Evolutionary conservation across 2,113 vertebrate genomes (phyloP), one percentile per base, ranked within the genome.

Genomic region (Thunnus maccoyii): DNA sequence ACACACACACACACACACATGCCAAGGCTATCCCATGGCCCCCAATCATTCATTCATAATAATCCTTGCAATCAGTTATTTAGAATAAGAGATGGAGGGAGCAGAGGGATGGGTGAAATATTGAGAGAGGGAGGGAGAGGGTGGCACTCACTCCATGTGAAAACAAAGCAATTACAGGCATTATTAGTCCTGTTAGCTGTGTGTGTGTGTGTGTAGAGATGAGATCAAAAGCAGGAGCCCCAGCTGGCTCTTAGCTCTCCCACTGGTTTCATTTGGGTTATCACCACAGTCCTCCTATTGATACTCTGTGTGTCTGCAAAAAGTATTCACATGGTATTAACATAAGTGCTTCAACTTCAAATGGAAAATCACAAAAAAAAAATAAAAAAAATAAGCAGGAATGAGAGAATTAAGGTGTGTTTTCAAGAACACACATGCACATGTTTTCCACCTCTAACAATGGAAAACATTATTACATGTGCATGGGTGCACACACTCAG

Each of bases 21-120:
- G 13, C 20, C 14, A 11, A 55, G 61, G 54, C 52, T 27, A 1
- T 82, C 68, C 78, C 76, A 50, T 69, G 72, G 80, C 78, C 68
- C 72, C 60, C 30, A 5, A 61, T 86, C 76, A 75, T 87, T 90
- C 87, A 87, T 90, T 92, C 89, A 91, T 83, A 91, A 89, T 83
- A 86, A 84, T 87, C 50, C 68, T 76, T 36, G 41, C 64, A 54
- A 71, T 86, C 80, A 81, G 46, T 82, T 84, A 66, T 88, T 83
- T 65, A 79, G 47, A 79, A 68, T 41, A 60, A 48, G 57, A 62
- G 70, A 80, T 65, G 56, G 44, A 72, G 70, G 71, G 48, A 75
- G 54, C 32, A 30, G 55, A 57, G 62, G 48, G 62, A 41, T 64
- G 60, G 79, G 69, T 58, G 65, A 64, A 71, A 57, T 50, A 71